Conservation (phyloP, 2,797 vertebrate genomes). For the Amblyraja radiata region DNA sequence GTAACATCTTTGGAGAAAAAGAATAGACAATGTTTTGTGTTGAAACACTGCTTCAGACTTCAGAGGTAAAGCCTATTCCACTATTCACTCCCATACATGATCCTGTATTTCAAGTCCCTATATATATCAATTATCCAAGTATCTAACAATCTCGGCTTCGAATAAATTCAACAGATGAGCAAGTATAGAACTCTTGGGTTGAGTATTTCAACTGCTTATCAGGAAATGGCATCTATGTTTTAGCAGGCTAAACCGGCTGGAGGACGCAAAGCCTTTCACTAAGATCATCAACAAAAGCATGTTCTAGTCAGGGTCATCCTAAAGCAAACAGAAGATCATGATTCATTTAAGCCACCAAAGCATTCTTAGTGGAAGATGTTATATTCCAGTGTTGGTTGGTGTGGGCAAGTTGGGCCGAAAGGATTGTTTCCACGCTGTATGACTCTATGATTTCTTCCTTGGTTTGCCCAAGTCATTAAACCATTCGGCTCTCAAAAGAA, state of each 20-base stretch:
- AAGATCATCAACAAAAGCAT: background rate
- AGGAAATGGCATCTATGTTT: background rate
- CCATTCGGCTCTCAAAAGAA: background rate
- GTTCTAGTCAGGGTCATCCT: background rate
- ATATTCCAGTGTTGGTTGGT: background rate
- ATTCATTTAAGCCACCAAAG: background rate
- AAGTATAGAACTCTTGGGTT: no score
- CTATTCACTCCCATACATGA: no score
- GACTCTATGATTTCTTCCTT: background rate
- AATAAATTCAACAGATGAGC: no score
- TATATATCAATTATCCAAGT: no score
- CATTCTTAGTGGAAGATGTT: background rate
- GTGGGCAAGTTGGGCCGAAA: no score
- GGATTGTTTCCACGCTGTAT: no score
- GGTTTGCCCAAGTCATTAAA: background rate
- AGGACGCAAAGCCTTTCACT: background rate
- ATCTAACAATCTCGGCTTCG: no score
- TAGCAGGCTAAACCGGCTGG: background rate
- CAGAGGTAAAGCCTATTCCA: no score
- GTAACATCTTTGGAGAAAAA: no score
- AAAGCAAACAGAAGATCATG: background rate
- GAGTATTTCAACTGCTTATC: background rate
- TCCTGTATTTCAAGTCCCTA: no score
- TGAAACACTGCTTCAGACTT: no score
- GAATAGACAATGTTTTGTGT: no score